Evolutionary conservation across 2,113 vertebrate species (phyloP), one percentile per base, ranked within the genome.

Genomic region (Poeciliopsis turrubarensis): DNA sequence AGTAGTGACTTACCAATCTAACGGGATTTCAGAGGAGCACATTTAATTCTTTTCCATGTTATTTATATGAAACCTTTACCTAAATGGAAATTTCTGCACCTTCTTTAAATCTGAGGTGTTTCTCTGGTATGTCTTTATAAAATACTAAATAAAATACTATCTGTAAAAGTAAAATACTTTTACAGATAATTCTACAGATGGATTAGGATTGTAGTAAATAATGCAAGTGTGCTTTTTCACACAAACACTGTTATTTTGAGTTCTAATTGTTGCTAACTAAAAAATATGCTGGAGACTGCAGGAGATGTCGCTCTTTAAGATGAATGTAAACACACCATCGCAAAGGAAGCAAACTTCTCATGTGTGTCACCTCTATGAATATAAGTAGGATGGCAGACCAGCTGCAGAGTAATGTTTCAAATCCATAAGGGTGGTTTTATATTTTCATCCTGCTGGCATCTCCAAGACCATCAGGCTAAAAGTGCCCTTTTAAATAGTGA

Each of bases 261-360:
- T 22, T 61, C 11, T 19, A 17, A 51, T 65, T 12, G 13, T 51
- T 68, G 34, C 60, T 31, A 61, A 17, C 65, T 10, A 34, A 34
- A 34, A 34, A 34, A 34, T 1, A 1, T 34, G 31, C 31, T 12
- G 39, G 2, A 57, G 39, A 8, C 65, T 34, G 27, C 76, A 37
- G 8, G 19, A 47, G 41, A 65, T 29, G 6, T 54, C 47, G 15
- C 17, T 0, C 68, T 26, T 60, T 7, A 10, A 44, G 66, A 47
- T 75, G 15, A 77, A 34, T 14, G 29, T 70, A 62, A 67, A 73
- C 26, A 44, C 27, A 54, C 57, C 64, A 26, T 27, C 30, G 7
- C 13, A 6, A 29, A 44, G 1, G 1, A 1, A 11, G 32, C 12
- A 29, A 57, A 73, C 41, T 3, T 25, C 30, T 54, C 65, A 57